A percentile compares a stretch with the other conserved stretches of the same genome.
Conservation (phyloP, 1,140 invertebrate species). For the Oscheius sp. region DNA sequence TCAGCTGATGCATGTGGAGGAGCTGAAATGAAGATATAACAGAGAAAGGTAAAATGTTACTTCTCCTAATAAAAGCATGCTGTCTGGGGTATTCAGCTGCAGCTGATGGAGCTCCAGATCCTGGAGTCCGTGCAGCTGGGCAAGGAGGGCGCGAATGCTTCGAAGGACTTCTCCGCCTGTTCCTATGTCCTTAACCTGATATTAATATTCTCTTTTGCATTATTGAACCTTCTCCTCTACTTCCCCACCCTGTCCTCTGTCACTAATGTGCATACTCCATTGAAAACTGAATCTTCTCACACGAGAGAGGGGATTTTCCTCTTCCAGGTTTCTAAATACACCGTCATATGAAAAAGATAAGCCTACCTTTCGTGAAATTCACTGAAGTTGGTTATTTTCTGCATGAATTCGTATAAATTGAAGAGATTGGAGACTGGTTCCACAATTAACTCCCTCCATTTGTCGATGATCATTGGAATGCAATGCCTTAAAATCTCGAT, state of each 20-base stretch:
- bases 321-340: background rate
- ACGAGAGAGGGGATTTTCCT: background rate
- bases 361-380: slow-evolving; percentile 17
- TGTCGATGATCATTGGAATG: background rate
- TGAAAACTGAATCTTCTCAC: slow-evolving; percentile 16
- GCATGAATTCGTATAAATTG: slow-evolving; percentile 26
- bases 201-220: background rate
- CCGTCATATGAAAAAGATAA: background rate
- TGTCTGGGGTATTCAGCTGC: slow-evolving; percentile 2
- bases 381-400: background rate
- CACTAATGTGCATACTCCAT: slow-evolving; percentile 17
- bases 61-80: background rate
- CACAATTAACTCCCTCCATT: slow-evolving; percentile 8
- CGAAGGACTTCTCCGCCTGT: slow-evolving; percentile 14
- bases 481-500: background rate
- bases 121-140: slow-evolving; percentile 14
- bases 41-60: background rate
- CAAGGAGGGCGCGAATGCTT: background rate
- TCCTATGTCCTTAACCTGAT: slow-evolving; percentile 4
- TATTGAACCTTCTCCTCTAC: background rate
- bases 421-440: slow-evolving; percentile 20
- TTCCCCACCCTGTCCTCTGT: background rate
- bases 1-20: slow-evolving; percentile 6
- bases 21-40: slow-evolving; percentile 12
- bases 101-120: slow-evolving; percentile 1